Conservation (phyloP, 2,888 invertebrate species). For the Escarpia spicata region DNA sequence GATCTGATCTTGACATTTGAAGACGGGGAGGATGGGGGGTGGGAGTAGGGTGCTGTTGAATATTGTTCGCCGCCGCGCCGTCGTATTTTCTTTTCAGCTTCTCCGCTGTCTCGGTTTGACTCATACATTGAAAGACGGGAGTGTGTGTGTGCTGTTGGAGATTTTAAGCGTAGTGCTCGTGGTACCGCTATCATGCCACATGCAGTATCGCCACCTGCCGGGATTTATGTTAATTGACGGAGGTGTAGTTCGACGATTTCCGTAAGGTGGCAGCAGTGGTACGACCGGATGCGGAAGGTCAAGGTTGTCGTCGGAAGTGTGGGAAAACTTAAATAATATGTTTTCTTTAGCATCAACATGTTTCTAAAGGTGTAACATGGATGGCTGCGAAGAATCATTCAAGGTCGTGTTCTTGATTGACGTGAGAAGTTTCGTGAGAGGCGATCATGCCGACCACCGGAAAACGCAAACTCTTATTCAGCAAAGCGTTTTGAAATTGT, state of each 20-base stretch:
- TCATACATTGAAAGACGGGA: no score
- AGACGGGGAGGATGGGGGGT: no score
- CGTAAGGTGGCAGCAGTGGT: not conserved
- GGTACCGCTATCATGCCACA: not conserved
- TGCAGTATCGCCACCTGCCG: not conserved
- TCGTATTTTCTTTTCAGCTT: no score
- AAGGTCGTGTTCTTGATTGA: not conserved
- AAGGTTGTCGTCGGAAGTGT: not conserved
- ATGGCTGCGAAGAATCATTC: not conserved
- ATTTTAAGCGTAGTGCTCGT: no score
- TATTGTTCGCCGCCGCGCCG: no score
- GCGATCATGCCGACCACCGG: not conserved
- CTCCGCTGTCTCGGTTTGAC: no score
- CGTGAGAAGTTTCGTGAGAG: slow-evolving; percentile 7
- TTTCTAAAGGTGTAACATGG: not conserved
- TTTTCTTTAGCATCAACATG: not conserved
- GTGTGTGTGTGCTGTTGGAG: no score
- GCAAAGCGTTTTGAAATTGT: not conserved
- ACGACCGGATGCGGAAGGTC: not conserved
- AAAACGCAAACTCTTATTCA: not conserved
- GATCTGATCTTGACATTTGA: no score
- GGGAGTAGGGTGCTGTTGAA: no score
- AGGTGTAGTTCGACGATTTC: not conserved
- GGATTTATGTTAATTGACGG: not conserved
- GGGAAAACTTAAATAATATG: not conserved